Evolutionary conservation across 2,888 invertebrate genomes (phyloP), one percentile per base, ranked within the genome.

Genomic region (Xestia sexstrigata): DNA sequence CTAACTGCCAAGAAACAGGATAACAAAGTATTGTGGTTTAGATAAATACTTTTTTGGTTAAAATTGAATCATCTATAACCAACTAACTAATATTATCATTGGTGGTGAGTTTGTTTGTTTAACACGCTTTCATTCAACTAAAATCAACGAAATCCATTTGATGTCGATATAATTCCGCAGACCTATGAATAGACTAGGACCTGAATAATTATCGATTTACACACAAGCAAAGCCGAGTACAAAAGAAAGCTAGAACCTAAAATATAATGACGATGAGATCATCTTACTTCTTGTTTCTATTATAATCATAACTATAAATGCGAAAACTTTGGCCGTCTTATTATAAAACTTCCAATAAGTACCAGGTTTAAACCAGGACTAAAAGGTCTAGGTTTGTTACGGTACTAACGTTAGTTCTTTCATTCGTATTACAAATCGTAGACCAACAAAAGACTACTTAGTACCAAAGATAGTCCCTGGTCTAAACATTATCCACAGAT

Each of bases 21-120:
- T 60, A 30, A 7, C 13, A 11, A 45, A 17, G 26, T 76, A 23
- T 52, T 77, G 69, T 60, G 49, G 60, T 77, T 15, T 35, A 45
- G 30, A 6, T 4, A 30, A 35, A 30, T 68, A 2, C 17, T 17
- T 60, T 62, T 23, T 1, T 17, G 2, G 58, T 26, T 26, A 17
- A 60, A 55, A 55, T 55, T 8, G 23, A 23, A 52, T 23, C 0
- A n/a, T 55, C 17, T 58, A 58, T 26, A 58, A 15, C 26, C 7
- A 35, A 35, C 35, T 60, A 7, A 60, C 17, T 60, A 60, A 30
- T 30, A 17, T 17, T 26, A 3, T 60, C 30, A 60, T 3, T 55
- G 13, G 26, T 26, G 15, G 26, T 11, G n/a, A 58, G 6, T 58
- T 58, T 58, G 55, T 30, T 60, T 60, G 58, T 60, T 58, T 26